These are phyloP conservation scores for Lytechinus pictus DNA, from an alignment of 35 echinoderm and acorn worm species.

Conservation along the genomic window DNA sequence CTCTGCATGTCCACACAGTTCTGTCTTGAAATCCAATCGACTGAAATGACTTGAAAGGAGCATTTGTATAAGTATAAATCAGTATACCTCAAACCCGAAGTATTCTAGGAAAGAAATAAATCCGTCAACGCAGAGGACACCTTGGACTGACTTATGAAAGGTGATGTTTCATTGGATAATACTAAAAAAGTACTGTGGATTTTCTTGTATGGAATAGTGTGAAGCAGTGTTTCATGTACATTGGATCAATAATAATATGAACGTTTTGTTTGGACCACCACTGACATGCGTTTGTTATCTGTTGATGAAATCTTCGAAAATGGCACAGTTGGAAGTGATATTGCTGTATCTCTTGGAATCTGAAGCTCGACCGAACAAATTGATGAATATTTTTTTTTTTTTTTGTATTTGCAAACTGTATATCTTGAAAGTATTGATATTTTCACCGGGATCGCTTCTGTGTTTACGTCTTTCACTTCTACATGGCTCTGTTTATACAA, in stretches of 20 bases:
- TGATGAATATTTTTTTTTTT: neutral
- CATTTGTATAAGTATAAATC: neutral
- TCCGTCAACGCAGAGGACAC: neutral
- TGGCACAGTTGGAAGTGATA: neutral
- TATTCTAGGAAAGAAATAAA: neutral
- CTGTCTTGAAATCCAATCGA: neutral
- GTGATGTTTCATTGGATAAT: neutral
- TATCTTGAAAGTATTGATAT: neutral
- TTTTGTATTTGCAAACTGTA: neutral
- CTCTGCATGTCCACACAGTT: neutral
- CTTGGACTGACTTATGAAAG: no score
- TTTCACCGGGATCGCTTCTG: neutral
- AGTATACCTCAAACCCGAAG: neutral
- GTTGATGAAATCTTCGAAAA: neutral
- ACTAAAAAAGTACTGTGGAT: neutral
- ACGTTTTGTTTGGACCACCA: neutral
- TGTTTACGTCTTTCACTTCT: neutral
- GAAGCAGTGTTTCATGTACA: neutral
- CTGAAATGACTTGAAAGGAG: neutral
- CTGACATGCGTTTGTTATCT: neutral
- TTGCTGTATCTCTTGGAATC: neutral
- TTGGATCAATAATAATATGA: neutral
- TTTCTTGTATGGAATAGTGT: neutral
- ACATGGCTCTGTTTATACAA: neutral
- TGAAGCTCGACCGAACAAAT: neutral